Conservation (phyloP, 1,140 invertebrate genomes). For the Drosophila leontia region DNA sequence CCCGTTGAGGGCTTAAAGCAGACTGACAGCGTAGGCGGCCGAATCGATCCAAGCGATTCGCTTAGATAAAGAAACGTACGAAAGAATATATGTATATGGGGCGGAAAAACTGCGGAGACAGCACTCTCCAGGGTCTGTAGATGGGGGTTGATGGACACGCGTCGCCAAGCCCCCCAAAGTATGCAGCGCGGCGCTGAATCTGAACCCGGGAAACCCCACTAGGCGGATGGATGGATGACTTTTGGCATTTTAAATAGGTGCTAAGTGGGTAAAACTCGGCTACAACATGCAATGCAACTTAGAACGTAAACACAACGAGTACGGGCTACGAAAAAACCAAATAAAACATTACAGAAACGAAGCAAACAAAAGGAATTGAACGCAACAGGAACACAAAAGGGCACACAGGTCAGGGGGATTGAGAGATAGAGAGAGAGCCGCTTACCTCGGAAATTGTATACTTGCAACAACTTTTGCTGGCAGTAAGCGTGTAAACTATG, state of each 20-base stretch:
- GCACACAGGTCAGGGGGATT: slow-evolving; percentile 29
- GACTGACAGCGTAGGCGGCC: slow-evolving; percentile 59
- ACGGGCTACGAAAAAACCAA: slow-evolving; percentile 6
- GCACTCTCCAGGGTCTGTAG: slow-evolving; percentile 2
- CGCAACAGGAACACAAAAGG: slow-evolving; percentile 29
- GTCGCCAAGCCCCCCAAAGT: slow-evolving; percentile 38
- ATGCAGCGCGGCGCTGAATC: slow-evolving; percentile 20
- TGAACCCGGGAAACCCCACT: slow-evolving; percentile 62
- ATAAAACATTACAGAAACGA: slow-evolving; percentile 20
- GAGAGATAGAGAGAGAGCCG: slow-evolving; percentile 47
- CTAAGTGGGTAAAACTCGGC: slow-evolving; percentile 17
- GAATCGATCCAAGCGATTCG: slow-evolving; percentile 43
- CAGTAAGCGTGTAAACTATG: slow-evolving; percentile 83
- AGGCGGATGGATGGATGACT: slow-evolving; percentile 55
- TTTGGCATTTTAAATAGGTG: slow-evolving; percentile 56
- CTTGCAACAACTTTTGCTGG: slow-evolving; percentile 84
- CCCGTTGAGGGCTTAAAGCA: slow-evolving; percentile 45
- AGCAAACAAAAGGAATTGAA: slow-evolving; percentile 33
- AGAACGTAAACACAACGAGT: slow-evolving; percentile 18
- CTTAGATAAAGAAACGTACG: slow-evolving; percentile 61
- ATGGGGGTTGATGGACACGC: slow-evolving; percentile 19
- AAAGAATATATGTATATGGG: slow-evolving; percentile 22
- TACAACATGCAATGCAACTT: slow-evolving; percentile 40
- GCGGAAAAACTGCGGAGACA: slow-evolving; percentile 26
- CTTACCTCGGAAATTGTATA: slow-evolving; percentile 85